Base-by-base conservation (phyloP, 92 coral and sea anemone species). In the Palythoa grandis region DNA sequence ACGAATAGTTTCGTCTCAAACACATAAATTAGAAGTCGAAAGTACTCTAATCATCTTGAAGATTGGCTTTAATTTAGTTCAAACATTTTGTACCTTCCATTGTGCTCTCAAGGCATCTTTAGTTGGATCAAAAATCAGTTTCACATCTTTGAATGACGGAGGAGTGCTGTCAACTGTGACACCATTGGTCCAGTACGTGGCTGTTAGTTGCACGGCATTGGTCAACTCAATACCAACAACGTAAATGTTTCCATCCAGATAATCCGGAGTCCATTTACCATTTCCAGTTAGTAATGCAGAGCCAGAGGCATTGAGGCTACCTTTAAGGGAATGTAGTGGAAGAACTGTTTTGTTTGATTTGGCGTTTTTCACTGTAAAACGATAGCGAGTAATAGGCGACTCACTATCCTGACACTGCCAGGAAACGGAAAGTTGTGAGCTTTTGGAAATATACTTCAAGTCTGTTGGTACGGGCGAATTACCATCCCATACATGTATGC, bases 161-260 rank as follows among this genome's bases (percentile, higher is more conserved):
- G 99, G 97, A 5, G 95, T 92, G 72, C 91, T 92, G 76, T 96
- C 99, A 35, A 96, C 92, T 10, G 84, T 52, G 19, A 96, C 97
- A 2, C 95, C 98, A 65, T 80, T 82, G 60, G 98, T 96, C 99
- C 99, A 96, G 68, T 88, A 93, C 57, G 87, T 86, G 15, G 91
- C 48, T 70, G 72, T 83, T 7, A 96, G 87, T 12, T 86, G 82
- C 52, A 96, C 97, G 11, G 91, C 88, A 79, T 96, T 96, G 53
- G 91, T 79, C 25, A 90, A 88, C 47, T 95, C 94, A 38, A 96
- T 70, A 6, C 99, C 99, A n/a, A 93, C 90, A 56, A 69, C 70
- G 70, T 96, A 96, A 4, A 74, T 88, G 63, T 89, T 76, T 15
- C 98, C 99, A 60, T 91, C 93, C 67, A 77, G 60, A 72, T 90